These are phyloP conservation scores for Eleutherodactylus coqui DNA, from an alignment of 2,797 vertebrate genomes.

Conservation along the genomic window DNA sequence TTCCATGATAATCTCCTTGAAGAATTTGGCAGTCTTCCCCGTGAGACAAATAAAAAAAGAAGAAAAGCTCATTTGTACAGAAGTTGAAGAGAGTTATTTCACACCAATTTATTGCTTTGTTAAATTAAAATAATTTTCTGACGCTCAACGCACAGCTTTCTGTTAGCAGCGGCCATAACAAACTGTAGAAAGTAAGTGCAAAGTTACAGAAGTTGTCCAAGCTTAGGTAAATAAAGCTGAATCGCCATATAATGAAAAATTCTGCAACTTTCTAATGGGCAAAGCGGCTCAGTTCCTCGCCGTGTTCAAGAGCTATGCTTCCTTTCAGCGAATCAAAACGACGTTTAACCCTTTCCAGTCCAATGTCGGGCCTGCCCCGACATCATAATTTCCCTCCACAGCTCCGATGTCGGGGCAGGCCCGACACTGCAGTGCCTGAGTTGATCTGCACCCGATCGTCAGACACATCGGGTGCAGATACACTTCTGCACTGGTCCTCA, in stretches of 20 bases:
- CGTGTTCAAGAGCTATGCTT: no score
- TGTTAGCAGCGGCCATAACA: neutral
- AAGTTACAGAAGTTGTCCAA: neutral
- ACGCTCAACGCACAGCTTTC: neutral
- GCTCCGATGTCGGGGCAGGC: no score
- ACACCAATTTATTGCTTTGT: slow-evolving; percentile 25
- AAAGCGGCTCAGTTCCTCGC: no score
- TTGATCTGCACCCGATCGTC: no score
- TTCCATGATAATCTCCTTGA: slow-evolving; percentile 27
- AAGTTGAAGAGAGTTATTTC: slow-evolving; percentile 22
- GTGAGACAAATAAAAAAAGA: neutral
- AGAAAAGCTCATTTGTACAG: neutral
- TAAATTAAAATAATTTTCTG: slow-evolving; percentile 24
- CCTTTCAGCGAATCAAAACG: no score
- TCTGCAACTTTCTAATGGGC: neutral
- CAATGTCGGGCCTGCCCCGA: no score
- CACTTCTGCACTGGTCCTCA: no score
- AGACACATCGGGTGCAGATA: no score
- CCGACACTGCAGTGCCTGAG: no score
- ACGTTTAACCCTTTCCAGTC: no score
- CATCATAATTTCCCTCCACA: no score
- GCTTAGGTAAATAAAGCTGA: neutral
- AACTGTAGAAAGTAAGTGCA: slow-evolving; percentile 5
- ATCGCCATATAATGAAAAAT: neutral
- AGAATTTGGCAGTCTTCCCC: slow-evolving; percentile 23